Base-by-base conservation (phyloP, 2,888 invertebrate species). In the Papilio gigon region DNA sequence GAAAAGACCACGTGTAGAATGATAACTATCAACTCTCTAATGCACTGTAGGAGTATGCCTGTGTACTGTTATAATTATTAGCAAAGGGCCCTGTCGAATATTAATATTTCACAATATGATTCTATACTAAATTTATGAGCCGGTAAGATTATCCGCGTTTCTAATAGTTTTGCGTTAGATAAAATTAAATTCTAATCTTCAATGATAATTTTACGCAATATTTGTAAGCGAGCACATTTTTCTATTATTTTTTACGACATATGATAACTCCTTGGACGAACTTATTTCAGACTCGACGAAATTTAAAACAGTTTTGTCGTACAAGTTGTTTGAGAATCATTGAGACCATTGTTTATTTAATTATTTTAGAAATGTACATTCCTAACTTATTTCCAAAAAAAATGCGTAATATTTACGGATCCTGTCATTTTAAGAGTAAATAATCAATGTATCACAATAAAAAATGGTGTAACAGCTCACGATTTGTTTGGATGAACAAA, bases 401-500 rank as follows among this genome's bases (percentile, higher is more conserved):
- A 4, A 25, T 27, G n/a, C 12, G 12, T 25, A 3, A 20, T 8
- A 25, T 20, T 64, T 11, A 47, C 25, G 37, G 9, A 37, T 50
- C 1, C 8, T 8, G 11, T 33, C n/a, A 59, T 35, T 17, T 12
- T 35, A 17, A n/a, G 9, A 17, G 27, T 35, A 47, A n/a, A 27
- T 12, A 25, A 17, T 25, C 35, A 3, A 5, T 17, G 22, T 2
- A 27, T 27, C 40, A 20, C 40, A 4, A n/a, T 37, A 47, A 67
- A 53, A 63, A 63, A 47, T 42, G 14, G 58, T 47, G 58, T 63
- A 27, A 27, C 47, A 22, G 42, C 27, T 59, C 30, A 40, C 14
- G 59, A 64, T 64, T 50, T 47, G 50, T 60, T 61, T 20, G 27
- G 47, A 40, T 61, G 47, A 60, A 60, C 37, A 60, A 66, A 63